Evolutionary conservation across 1,140 invertebrate species (phyloP).

Genomic region (Hylaeus volcanicus): DNA sequence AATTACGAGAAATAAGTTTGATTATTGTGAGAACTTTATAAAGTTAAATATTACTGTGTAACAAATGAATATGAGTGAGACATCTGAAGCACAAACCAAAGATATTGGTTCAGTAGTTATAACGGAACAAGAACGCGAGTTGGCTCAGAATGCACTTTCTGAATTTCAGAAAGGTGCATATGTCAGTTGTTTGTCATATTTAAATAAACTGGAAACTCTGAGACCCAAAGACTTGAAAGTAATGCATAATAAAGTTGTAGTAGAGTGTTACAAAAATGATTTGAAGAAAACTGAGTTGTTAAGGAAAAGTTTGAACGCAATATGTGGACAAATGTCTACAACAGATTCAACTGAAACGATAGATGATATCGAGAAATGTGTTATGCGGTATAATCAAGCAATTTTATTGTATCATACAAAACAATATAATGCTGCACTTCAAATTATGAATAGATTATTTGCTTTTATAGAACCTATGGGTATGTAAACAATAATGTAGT

Average conservation of each 20-base stretch:
- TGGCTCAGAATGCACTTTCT: conserved; percentile 81
- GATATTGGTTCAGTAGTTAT: conserved; percentile 64
- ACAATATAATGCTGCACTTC: conserved; percentile 88
- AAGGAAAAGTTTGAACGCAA: conserved; percentile 84
- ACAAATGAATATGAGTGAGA: conserved; percentile 64
- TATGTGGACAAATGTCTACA: conserved; percentile 82
- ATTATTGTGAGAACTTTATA: background rate
- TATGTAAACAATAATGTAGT: conserved; percentile 64
- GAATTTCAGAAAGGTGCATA: conserved; percentile 84
- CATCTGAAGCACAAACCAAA: conserved; percentile 61
- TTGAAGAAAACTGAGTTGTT: conserved; percentile 87
- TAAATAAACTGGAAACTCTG: conserved; percentile 83
- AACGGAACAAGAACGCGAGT: conserved; percentile 82
- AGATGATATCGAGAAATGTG: conserved; percentile 87
- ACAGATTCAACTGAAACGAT: conserved; percentile 81
- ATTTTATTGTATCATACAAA: conserved; percentile 90
- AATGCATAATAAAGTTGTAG: conserved; percentile 87
- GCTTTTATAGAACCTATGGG: conserved; percentile 89
- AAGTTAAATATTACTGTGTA: background rate
- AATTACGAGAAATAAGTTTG: background rate
- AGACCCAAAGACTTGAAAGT: conserved; percentile 86
- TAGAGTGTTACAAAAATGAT: conserved; percentile 86
- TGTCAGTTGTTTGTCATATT: conserved; percentile 81
- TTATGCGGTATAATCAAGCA: conserved; percentile 90
- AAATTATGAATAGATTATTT: conserved; percentile 88